phyloP scores from a whole-genome alignment of 2,888 invertebrate species.

The Drosophila leonis region DNA sequence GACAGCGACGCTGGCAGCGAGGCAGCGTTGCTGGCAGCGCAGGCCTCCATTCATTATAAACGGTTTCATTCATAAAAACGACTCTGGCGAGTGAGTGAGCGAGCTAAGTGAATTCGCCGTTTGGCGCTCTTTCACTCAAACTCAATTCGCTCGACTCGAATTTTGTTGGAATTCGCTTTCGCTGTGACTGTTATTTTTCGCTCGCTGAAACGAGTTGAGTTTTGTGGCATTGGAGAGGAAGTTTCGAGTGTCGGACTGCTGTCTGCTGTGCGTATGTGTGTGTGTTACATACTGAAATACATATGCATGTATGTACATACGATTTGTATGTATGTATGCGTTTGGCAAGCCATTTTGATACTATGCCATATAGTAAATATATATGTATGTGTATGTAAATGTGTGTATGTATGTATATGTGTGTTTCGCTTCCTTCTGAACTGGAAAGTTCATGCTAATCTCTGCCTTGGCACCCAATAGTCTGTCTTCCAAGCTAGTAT shows the following conservation, averaged over 20 bases:
- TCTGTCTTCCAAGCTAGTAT: conserved; percentile 41
- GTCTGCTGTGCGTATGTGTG: conserved; percentile 17
- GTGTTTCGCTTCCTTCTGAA: conserved; percentile 58
- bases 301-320: conserved; percentile 19
- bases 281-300: conserved; percentile 32
- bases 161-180: conserved; percentile 30
- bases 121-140: conserved; percentile 47
- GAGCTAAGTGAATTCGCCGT: conserved; percentile 48
- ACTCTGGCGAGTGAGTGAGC: conserved; percentile 60
- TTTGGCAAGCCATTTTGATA: conserved; percentile 63
- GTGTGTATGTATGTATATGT: conserved; percentile 26
- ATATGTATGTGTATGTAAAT: conserved; percentile 3
- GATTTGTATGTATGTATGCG: conserved; percentile 31
- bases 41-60: conserved; percentile 83
- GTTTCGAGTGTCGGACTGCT: conserved; percentile 56
- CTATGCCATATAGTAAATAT: conserved; percentile 48
- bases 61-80: conserved; percentile 84
- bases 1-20: conserved; percentile 58
- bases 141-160: conserved; percentile 42
- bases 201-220: conserved; percentile 53
- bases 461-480: conserved; percentile 56
- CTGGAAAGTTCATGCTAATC: conserved; percentile 70
- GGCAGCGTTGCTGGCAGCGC: conserved; percentile 50
- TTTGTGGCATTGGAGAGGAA: conserved; percentile 61
- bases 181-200: conserved; percentile 28